Conservation (phyloP, 2,797 vertebrate genomes). For the Macrochelys suwanniensis region DNA sequence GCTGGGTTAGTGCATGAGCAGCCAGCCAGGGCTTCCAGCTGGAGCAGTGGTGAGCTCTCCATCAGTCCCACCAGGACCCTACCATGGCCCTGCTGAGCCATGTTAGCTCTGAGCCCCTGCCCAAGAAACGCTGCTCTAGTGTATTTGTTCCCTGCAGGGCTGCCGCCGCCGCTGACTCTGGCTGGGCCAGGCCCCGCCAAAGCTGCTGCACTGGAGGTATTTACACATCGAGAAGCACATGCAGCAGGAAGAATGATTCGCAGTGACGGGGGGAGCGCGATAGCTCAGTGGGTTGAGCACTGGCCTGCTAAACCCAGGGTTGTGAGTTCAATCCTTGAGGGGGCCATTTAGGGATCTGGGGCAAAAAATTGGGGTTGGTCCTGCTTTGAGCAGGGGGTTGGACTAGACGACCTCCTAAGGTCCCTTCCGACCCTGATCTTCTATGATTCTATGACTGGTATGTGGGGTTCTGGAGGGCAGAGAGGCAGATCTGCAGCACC, state of each 20-base stretch:
- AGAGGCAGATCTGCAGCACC: background rate
- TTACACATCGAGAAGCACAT: background rate
- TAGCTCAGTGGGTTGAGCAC: too few relatives aligned
- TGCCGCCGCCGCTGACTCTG: background rate
- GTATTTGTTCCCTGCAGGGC: background rate
- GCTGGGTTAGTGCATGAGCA: background rate
- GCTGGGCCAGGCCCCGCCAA: background rate
- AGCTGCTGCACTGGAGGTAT: background rate
- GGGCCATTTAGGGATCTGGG: too few relatives aligned
- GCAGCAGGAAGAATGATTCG: too few relatives aligned
- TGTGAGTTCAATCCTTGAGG: too few relatives aligned
- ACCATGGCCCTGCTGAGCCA: background rate
- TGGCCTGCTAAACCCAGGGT: too few relatives aligned
- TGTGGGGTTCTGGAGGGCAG: background rate
- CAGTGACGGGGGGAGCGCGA: too few relatives aligned
- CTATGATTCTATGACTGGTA: too few relatives aligned
- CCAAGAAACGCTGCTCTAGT: background rate
- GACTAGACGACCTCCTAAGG: too few relatives aligned
- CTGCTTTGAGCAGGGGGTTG: too few relatives aligned
- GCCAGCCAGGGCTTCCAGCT: background rate
- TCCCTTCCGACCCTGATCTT: too few relatives aligned
- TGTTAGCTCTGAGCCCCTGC: background rate
- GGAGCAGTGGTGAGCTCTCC: background rate
- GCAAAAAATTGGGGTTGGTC: too few relatives aligned
- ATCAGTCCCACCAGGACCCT: background rate